Conservation (phyloP, 2,888 invertebrate species). For the Ceraclea dissimilis region DNA sequence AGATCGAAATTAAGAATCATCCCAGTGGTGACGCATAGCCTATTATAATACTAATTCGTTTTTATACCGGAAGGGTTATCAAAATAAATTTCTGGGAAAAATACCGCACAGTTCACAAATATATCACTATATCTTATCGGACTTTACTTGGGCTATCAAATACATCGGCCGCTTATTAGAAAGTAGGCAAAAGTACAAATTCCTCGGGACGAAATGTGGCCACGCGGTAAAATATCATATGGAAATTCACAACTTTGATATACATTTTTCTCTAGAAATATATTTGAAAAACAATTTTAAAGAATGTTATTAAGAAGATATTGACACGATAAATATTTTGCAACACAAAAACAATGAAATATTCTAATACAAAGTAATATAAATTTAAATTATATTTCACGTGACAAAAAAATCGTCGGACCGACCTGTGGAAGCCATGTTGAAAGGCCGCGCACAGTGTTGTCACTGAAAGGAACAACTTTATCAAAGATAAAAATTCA, state of each 20-base stretch:
- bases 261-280: not conserved
- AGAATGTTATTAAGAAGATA: not conserved
- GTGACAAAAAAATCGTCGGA: constrained; percentile 41
- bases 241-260: constrained; percentile 12
- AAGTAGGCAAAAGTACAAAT: constrained; percentile 11
- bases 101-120: not conserved
- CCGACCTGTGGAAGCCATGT: constrained; percentile 71
- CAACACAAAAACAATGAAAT: not conserved
- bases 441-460: constrained; percentile 49
- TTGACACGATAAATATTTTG: not conserved
- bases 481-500: not conserved
- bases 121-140: not conserved
- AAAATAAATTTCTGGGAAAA: constrained; percentile 1
- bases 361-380: not conserved
- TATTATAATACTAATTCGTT: not conserved
- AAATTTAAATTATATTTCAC: constrained; percentile 36
- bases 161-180: not conserved
- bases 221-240: constrained; percentile 43
- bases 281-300: not conserved
- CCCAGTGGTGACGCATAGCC: constrained; percentile 18
- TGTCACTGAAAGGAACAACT: constrained; percentile 33
- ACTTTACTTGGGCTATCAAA: not conserved
- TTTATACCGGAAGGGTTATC: not conserved
- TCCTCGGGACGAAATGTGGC: constrained; percentile 38
- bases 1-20: not conserved